phyloP scores from a whole-genome alignment of 2,888 invertebrate genomes.

The Congeria kusceri region DNA sequence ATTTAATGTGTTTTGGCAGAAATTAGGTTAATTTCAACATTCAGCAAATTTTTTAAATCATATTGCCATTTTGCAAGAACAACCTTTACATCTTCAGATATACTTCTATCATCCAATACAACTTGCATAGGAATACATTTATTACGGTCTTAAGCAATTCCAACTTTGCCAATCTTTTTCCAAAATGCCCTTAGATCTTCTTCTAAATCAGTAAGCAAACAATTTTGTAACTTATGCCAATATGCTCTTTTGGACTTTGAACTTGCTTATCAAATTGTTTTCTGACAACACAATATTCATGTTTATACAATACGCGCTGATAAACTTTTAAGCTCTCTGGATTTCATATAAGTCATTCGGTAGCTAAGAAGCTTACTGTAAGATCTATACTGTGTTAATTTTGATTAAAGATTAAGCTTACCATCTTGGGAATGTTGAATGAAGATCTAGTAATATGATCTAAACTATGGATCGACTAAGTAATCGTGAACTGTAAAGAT shows the following conservation, averaged over 20 bases:
- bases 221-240: background rate
- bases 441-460: no score
- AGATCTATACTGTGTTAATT: no score
- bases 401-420: no score
- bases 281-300: no score
- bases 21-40: background rate
- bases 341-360: no score
- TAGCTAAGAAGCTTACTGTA: no score
- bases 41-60: background rate
- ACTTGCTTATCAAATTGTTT: no score
- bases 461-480: no score
- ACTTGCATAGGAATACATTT: conserved; percentile 2
- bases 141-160: background rate
- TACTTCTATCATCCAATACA: background rate
- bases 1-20: background rate
- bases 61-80: conserved; percentile 8
- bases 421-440: no score
- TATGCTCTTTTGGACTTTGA: background rate
- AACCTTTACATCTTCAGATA: background rate
- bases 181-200: background rate
- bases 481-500: no score
- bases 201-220: background rate
- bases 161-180: background rate
- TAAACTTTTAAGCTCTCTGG: no score
- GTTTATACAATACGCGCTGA: no score